Percentiles rank a stretch among this genome's conserved stretches.
phyloP scores from a whole-genome alignment of 92 coral and sea anemone genomes.

The Palythoa grandis region DNA sequence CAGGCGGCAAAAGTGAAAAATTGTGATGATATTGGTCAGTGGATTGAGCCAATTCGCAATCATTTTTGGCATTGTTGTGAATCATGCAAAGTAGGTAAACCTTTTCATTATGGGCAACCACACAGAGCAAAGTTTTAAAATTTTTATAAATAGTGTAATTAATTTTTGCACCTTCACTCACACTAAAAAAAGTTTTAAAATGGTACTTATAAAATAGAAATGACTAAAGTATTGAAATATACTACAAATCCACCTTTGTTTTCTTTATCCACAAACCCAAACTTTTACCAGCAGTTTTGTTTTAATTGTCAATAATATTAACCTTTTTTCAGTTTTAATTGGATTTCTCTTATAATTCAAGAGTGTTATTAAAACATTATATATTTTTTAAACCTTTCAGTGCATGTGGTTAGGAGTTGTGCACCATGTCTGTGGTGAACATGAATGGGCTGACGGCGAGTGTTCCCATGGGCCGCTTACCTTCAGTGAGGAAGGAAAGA shows the following conservation, averaged over 20 bases:
- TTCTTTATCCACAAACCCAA: constrained; percentile 17
- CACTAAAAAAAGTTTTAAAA: background rate
- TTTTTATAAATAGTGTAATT: background rate
- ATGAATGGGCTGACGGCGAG: constrained; percentile 55
- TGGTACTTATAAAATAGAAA: constrained; percentile 10
- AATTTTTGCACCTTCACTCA: constrained; percentile 4
- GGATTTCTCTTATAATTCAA: background rate
- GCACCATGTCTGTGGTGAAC: constrained; percentile 54
- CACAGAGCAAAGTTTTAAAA: background rate
- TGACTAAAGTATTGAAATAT: background rate
- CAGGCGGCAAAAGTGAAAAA: constrained; percentile 61
- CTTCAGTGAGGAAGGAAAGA: constrained; percentile 43
- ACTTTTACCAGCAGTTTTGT: constrained; percentile 1
- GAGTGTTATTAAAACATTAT: background rate
- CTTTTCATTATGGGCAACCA: background rate
- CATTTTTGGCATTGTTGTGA: constrained; percentile 62
- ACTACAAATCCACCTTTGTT: background rate
- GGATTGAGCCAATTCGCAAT: constrained; percentile 60
- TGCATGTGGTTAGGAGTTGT: constrained; percentile 53
- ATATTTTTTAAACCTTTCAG: constrained; percentile 27
- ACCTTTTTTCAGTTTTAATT: background rate
- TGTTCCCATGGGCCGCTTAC: constrained; percentile 51
- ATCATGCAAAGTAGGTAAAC: constrained; percentile 39
- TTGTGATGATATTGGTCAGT: constrained; percentile 47
- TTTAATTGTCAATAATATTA: background rate